These are phyloP conservation scores for Hoplostethus mediterraneus DNA, from an alignment of 2,797 vertebrate genomes.

Conservation along the genomic window DNA sequence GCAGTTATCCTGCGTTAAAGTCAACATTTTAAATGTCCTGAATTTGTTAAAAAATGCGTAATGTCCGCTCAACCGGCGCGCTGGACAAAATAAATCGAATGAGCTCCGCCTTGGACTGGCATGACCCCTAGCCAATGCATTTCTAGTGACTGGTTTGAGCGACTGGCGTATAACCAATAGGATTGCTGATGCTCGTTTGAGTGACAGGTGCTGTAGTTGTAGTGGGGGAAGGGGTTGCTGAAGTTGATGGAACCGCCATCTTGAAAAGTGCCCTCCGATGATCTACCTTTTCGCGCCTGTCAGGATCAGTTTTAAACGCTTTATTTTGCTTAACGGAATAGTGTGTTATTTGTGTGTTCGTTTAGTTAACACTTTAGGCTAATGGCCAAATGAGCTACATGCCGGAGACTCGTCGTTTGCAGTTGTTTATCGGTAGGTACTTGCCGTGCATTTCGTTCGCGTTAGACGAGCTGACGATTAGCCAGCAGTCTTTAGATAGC, in stretches of 20 bases:
- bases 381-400: conserved; percentile 75
- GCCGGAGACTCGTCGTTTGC: conserved; percentile 72
- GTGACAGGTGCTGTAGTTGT: conserved; percentile 67
- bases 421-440: conserved; percentile 81
- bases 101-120: conserved; percentile 6
- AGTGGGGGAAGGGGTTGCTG: conserved; percentile 84
- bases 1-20: too few species aligned
- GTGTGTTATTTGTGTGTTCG: conserved; percentile 34
- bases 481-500: conserved; percentile 65
- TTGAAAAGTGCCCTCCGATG: conserved; percentile 85
- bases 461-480: conserved; percentile 65
- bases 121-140: conserved; percentile 51
- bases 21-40: too few species aligned
- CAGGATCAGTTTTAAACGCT: conserved; percentile 81
- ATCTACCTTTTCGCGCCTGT: conserved; percentile 84
- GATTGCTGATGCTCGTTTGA: conserved; percentile 45
- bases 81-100: neutral
- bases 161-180: conserved; percentile 72
- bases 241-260: conserved; percentile 88
- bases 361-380: conserved; percentile 50
- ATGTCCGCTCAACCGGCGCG: conserved; percentile 37
- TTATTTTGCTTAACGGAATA: conserved; percentile 53
- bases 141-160: conserved; percentile 6
- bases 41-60: neutral
- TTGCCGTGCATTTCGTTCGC: conserved; percentile 65